Conservation (phyloP, 2,888 invertebrate genomes). For the Diplazon laetatorius region DNA sequence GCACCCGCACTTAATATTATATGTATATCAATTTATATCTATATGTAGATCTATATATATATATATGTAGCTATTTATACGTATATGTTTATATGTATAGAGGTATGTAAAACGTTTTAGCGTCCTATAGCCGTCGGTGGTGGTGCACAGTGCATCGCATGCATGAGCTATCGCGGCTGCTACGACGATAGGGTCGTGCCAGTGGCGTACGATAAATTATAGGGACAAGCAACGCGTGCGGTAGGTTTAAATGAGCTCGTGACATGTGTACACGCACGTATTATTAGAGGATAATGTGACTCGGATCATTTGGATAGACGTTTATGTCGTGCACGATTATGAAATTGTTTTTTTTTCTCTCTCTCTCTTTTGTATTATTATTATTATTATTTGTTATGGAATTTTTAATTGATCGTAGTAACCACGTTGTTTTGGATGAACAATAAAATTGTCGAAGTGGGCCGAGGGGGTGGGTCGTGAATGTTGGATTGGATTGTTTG, state of each 20-base stretch:
- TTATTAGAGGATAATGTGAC: slow-evolving; percentile 40
- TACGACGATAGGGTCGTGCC: background rate
- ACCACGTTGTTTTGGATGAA: too few species aligned
- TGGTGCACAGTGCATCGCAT: slow-evolving; percentile 5
- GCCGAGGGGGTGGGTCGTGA: background rate
- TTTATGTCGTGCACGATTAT: slow-evolving; percentile 20
- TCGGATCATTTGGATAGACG: slow-evolving; percentile 15
- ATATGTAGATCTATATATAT: too few species aligned
- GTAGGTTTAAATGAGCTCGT: slow-evolving; percentile 39
- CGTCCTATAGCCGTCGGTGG: background rate
- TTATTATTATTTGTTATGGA: too few species aligned
- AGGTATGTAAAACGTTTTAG: too few species aligned
- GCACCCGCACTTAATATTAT: slow-evolving; percentile 26
- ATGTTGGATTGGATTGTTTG: background rate
- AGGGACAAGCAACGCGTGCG: slow-evolving; percentile 48
- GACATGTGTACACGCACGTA: slow-evolving; percentile 47
- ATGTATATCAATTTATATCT: too few species aligned
- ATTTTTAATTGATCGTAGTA: too few species aligned
- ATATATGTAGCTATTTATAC: too few species aligned
- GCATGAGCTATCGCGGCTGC: slow-evolving; percentile 9
- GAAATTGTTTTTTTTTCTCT: background rate
- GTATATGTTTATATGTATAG: too few species aligned
- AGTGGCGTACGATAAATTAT: slow-evolving; percentile 43
- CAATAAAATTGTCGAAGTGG: too few species aligned
- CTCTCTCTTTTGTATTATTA: background rate